Evolutionary conservation across 1,140 invertebrate genomes (phyloP).

Genomic region (Leptinotarsa undecemlineata): DNA sequence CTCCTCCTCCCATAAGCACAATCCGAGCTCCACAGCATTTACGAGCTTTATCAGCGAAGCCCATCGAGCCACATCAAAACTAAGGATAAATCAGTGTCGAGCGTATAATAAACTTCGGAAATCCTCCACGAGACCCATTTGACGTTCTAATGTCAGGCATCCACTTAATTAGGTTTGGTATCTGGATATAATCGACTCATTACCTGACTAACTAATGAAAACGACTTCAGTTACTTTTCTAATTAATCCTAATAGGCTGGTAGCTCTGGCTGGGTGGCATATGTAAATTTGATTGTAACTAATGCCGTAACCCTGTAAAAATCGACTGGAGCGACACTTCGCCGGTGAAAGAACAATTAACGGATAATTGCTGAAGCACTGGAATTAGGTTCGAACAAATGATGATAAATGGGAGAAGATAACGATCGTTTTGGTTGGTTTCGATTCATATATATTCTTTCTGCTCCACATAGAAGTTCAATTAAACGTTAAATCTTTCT

Average conservation of each 20-base stretch:
- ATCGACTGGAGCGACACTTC: neutral
- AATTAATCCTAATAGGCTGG: slow-evolving; percentile 37
- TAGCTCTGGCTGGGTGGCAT: slow-evolving; percentile 34
- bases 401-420: no score
- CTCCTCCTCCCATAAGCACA: no score
- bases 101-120: slow-evolving; percentile 22
- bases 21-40: neutral
- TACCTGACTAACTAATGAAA: slow-evolving; percentile 20
- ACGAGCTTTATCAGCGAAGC: neutral
- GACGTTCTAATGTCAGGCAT: slow-evolving; percentile 19
- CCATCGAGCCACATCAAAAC: slow-evolving; percentile 4
- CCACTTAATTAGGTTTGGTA: slow-evolving; percentile 26
- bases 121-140: slow-evolving; percentile 21
- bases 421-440: no score
- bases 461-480: no score
- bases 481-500: no score
- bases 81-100: slow-evolving; percentile 24
- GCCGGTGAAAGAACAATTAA: neutral
- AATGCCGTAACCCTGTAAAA: neutral
- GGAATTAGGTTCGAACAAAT: neutral
- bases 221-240: slow-evolving; percentile 29
- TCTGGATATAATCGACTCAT: slow-evolving; percentile 23
- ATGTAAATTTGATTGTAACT: slow-evolving; percentile 20
- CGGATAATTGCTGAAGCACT: neutral
- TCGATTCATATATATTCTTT: no score